A percentile compares a stretch with the other conserved stretches of the same genome.
phyloP scores from a whole-genome alignment of 2,113 vertebrate genomes.

The Passer montanus region DNA sequence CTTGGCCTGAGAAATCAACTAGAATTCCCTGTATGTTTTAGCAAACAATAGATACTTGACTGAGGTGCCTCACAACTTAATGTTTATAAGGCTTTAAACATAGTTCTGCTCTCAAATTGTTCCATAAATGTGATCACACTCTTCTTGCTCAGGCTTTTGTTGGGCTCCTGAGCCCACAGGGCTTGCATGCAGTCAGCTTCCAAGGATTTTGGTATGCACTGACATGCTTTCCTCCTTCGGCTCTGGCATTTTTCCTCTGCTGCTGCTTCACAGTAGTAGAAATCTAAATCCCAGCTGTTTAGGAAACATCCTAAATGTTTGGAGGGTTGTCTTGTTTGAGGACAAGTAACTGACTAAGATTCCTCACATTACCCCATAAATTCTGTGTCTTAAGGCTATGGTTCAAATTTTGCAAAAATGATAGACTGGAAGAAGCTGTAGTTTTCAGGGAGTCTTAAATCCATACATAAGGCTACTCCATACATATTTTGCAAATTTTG shows the following conservation, averaged over 20 bases:
- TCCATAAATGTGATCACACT: neutral
- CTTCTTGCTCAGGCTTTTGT: neutral
- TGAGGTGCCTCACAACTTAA: neutral
- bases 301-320: neutral
- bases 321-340: neutral
- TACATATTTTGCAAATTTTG: too few species aligned
- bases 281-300: slow-evolving; percentile 9
- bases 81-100: neutral
- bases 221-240: neutral
- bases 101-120: neutral
- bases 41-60: neutral
- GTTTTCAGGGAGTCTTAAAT: neutral
- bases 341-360: neutral
- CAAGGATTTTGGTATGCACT: neutral
- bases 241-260: neutral
- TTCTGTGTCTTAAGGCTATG: neutral
- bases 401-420: neutral
- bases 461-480: too few species aligned
- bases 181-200: neutral
- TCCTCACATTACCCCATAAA: neutral
- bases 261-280: neutral
- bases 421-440: neutral
- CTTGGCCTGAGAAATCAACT: neutral
- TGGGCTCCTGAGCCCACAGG: neutral
- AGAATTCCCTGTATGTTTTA: neutral